Conservation (phyloP, 2,888 invertebrate genomes). For the Melinopterus prodromus region DNA sequence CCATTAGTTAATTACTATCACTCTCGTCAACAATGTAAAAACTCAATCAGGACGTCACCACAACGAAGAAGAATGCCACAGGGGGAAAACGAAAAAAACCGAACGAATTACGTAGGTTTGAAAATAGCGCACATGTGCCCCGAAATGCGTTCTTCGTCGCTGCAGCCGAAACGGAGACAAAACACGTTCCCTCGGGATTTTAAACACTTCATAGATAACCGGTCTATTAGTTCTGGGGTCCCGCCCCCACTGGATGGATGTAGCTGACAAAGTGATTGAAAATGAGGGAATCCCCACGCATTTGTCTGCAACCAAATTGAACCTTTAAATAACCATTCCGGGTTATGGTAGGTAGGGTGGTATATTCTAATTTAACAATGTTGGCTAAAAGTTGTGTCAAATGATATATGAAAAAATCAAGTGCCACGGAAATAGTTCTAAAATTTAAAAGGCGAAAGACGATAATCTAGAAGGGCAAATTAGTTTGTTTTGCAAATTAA, state of each 20-base stretch:
- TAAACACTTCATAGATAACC: slow-evolving; percentile 4
- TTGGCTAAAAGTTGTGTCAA: not conserved
- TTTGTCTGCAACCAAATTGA: not conserved
- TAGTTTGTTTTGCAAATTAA: no score
- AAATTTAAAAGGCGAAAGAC: no score
- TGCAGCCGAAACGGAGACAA: not conserved
- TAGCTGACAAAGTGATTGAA: not conserved
- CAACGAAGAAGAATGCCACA: not conserved
- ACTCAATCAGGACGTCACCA: not conserved
- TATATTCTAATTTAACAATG: not conserved
- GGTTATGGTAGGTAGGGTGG: not conserved
- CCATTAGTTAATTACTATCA: slow-evolving; percentile 4
- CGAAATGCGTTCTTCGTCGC: not conserved
- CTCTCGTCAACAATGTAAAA: slow-evolving; percentile 4
- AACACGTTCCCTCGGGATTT: not conserved
- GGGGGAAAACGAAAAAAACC: not conserved
- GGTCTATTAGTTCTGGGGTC: slow-evolving; percentile 4
- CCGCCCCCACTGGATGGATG: not conserved
- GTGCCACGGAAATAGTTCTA: no score
- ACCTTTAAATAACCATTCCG: not conserved
- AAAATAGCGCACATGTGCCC: slow-evolving; percentile 4
- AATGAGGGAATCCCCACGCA: slow-evolving; percentile 4
- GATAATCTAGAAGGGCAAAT: no score
- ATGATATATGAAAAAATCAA: no score
- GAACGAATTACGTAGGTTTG: not conserved